phyloP scores from a whole-genome alignment of 2,113 vertebrate genomes.

The Parus major region DNA sequence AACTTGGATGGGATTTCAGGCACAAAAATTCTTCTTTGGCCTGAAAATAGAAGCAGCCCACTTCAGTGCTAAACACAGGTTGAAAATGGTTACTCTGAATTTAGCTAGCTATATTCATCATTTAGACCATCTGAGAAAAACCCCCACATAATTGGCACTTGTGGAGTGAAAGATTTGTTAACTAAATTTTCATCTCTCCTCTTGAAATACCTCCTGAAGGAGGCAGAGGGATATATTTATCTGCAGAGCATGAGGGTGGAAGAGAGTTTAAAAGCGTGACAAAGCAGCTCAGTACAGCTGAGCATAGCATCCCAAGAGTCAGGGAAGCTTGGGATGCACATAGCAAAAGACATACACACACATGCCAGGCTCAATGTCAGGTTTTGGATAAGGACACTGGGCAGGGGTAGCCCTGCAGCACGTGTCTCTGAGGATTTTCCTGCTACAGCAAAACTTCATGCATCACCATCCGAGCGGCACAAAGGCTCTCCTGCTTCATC shows the following conservation, averaged over 20 bases:
- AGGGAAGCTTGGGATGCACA: background rate
- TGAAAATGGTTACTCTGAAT: conserved; percentile 48
- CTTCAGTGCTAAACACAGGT: conserved; percentile 23
- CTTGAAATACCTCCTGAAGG: background rate
- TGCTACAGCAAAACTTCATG: background rate
- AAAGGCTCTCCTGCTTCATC: rapidly evolving
- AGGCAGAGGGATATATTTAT: conserved; percentile 30
- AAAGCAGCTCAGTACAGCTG: background rate
- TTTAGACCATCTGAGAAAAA: conserved; percentile 23
- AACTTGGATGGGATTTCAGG: conserved; percentile 15
- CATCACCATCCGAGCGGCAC: rapidly evolving
- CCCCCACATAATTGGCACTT: background rate
- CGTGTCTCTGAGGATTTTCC: no score
- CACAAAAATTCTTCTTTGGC: background rate
- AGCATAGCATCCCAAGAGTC: background rate
- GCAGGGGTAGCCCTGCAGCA: rapidly evolving
- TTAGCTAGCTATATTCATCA: conserved; percentile 52
- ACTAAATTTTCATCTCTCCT: conserved; percentile 3
- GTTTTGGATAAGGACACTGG: background rate
- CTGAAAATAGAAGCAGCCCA: conserved; percentile 44
- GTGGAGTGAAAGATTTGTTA: background rate
- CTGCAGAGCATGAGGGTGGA: background rate
- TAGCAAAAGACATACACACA: rapidly evolving
- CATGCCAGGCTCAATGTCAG: rapidly evolving
- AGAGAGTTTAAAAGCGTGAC: background rate